Evolutionary conservation across 1,140 invertebrate genomes (phyloP).

Genomic region (Sinonovacula constricta): DNA sequence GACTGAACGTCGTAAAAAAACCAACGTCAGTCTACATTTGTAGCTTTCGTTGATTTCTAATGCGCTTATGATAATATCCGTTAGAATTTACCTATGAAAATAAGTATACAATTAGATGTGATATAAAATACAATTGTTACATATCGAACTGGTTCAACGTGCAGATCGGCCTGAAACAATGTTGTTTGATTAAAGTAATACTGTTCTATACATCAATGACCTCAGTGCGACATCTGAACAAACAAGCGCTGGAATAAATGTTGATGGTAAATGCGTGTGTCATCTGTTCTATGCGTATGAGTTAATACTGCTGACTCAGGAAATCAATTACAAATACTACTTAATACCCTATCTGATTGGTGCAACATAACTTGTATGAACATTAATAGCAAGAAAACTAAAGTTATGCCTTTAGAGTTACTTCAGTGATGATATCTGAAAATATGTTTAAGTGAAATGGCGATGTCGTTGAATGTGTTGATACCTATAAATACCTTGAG

Average conservation of each 20-base stretch:
- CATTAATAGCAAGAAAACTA: no score
- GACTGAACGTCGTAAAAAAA: conserved; percentile 21
- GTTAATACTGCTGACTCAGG: no score
- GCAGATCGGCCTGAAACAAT: conserved; percentile 6
- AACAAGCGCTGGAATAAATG: background rate
- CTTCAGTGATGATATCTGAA: no score
- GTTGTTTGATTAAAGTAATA: background rate
- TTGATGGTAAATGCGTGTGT: background rate
- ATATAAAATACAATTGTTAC: conserved; percentile 4
- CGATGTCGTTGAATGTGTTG: background rate
- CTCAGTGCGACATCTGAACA: background rate
- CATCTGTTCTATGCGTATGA: conserved; percentile 19
- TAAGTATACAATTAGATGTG: background rate
- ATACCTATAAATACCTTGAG: background rate
- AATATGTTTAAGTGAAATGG: conserved; percentile 7
- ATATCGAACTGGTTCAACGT: conserved; percentile 24
- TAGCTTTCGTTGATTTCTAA: conserved; percentile 20
- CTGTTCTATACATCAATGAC: conserved; percentile 5
- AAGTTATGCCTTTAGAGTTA: no score
- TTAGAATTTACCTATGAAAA: background rate
- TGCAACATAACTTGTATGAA: no score
- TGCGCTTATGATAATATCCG: conserved; percentile 24
- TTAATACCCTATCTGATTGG: no score
- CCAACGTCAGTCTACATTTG: conserved; percentile 5
- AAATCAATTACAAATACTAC: no score